Evolutionary conservation across 2,113 vertebrate species (phyloP).

Genomic region (Scomber colias): DNA sequence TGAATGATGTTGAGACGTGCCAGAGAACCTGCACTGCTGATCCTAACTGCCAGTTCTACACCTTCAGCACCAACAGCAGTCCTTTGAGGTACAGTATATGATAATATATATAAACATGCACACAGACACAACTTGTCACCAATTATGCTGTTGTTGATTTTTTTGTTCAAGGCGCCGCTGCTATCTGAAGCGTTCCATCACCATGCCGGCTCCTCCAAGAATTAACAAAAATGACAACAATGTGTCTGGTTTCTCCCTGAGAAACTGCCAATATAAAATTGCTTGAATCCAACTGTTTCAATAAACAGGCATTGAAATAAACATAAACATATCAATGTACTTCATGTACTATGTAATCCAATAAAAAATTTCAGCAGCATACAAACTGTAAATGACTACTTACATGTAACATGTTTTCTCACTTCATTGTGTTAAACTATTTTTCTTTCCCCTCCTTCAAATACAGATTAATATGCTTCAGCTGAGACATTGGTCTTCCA

Average conservation of each 20-base stretch:
- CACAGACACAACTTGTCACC: background rate
- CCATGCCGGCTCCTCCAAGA: slow-evolving; percentile 60
- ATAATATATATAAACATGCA: background rate
- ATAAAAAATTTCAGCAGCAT: too few species aligned
- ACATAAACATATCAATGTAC: too few species aligned
- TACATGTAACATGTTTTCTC: too few species aligned
- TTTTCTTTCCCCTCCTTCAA: too few species aligned
- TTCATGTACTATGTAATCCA: too few species aligned
- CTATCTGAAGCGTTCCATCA: slow-evolving; percentile 72
- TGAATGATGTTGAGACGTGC: slow-evolving; percentile 36
- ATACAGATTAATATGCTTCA: too few species aligned
- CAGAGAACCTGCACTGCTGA: slow-evolving; percentile 62
- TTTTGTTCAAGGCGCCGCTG: slow-evolving; percentile 65
- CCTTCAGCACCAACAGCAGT: slow-evolving; percentile 38
- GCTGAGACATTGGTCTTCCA: too few species aligned
- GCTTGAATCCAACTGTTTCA: too few species aligned
- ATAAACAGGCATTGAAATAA: too few species aligned
- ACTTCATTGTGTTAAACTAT: too few species aligned
- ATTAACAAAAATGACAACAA: slow-evolving; percentile 28
- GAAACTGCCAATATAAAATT: background rate
- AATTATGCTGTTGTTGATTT: background rate
- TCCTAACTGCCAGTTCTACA: slow-evolving; percentile 76
- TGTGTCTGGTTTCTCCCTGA: slow-evolving; percentile 71
- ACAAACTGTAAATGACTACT: too few species aligned
- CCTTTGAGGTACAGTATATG: slow-evolving; percentile 24